These are phyloP conservation scores for pig (Sus scrofa) DNA, from an alignment of 2,113 vertebrate species.

Conservation along the genomic window DNA sequence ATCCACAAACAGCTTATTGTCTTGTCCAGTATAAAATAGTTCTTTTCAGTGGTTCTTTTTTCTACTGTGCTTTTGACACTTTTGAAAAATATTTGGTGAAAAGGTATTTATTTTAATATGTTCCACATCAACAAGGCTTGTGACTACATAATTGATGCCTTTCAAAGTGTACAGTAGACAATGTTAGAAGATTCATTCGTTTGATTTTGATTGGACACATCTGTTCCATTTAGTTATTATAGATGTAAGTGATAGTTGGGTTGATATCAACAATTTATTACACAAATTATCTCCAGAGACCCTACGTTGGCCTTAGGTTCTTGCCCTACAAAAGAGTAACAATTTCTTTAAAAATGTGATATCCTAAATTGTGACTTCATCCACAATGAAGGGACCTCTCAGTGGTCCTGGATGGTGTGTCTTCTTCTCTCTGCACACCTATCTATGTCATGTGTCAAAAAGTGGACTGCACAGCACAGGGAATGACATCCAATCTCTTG, in stretches of 20 bases:
- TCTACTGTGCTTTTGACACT: background rate
- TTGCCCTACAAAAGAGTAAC: background rate
- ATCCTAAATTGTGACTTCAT: background rate
- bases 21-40: slow-evolving; percentile 64
- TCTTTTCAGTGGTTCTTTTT: slow-evolving; percentile 52
- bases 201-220: background rate
- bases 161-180: background rate
- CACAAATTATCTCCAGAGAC: background rate
- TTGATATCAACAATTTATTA: background rate
- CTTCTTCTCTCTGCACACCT: background rate
- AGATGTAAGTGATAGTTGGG: background rate
- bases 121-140: background rate
- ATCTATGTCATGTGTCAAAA: background rate
- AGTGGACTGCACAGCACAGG: too few species aligned
- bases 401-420: background rate
- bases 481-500: too few species aligned
- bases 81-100: slow-evolving; percentile 1
- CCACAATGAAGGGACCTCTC: background rate
- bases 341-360: background rate
- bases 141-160: slow-evolving; percentile 6
- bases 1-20: slow-evolving; percentile 58
- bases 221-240: background rate
- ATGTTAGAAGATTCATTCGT: background rate
- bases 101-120: slow-evolving; percentile 25
- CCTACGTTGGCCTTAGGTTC: background rate